Evolutionary conservation across 2,888 invertebrate genomes (phyloP).

Genomic region (Amphimallon solstitiale): DNA sequence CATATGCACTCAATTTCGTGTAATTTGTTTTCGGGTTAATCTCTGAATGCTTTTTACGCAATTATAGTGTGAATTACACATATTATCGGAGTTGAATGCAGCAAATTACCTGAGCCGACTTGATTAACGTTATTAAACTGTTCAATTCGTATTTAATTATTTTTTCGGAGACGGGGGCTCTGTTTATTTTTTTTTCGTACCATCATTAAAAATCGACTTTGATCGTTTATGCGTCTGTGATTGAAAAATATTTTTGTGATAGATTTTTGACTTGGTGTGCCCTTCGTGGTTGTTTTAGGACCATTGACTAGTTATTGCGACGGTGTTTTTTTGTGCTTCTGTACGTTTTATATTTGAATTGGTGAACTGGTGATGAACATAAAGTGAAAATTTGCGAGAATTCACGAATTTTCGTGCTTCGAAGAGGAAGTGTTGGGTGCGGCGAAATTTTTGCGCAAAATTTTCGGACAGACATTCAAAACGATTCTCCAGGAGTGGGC

Average conservation of each 20-base stretch:
- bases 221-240: not conserved
- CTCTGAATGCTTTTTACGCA: conserved; percentile 62
- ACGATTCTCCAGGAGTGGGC: conserved; percentile 34
- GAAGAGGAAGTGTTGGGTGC: not conserved
- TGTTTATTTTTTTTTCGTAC: conserved; percentile 3
- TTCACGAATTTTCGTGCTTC: not conserved
- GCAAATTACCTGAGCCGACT: conserved; percentile 49
- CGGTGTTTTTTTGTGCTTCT: not conserved
- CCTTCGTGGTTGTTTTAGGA: conserved; percentile 7
- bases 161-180: conserved; percentile 28
- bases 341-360: not conserved
- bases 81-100: conserved; percentile 61
- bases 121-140: conserved; percentile 48
- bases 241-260: not conserved
- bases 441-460: conserved; percentile 2
- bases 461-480: conserved; percentile 31
- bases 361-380: conserved; percentile 16
- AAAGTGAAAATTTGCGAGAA: not conserved
- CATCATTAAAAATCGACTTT: conserved; percentile 47
- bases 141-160: conserved; percentile 44
- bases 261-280: conserved; percentile 11
- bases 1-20: conserved; percentile 64
- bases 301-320: conserved; percentile 2
- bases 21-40: conserved; percentile 64
- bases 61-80: conserved; percentile 65